A percentile compares a stretch with the other conserved stretches of the same genome.
These are phyloP conservation scores for Drosophila cyrtoloma DNA, from an alignment of 2,888 invertebrate genomes.

Conservation along the genomic window DNA sequence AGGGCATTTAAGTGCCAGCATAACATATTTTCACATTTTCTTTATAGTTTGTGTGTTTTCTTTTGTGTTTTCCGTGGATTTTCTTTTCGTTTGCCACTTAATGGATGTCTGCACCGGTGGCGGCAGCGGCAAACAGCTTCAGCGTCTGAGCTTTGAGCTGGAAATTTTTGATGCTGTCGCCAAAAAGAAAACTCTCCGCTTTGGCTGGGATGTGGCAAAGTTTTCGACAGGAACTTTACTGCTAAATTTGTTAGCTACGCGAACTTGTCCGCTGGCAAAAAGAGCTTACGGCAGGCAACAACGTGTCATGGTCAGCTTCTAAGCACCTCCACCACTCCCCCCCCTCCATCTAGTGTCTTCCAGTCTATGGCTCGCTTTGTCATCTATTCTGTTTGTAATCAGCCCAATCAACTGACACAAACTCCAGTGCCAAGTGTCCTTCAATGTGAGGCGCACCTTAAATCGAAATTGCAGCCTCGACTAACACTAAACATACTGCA, in stretches of 20 bases:
- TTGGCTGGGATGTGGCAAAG: slow-evolving; percentile 20
- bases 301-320: slow-evolving; percentile 39
- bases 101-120: slow-evolving; percentile 57
- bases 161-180: slow-evolving; percentile 39
- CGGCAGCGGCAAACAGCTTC: slow-evolving; percentile 22
- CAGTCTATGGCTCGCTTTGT: background rate
- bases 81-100: slow-evolving; percentile 44
- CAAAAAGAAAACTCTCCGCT: slow-evolving; percentile 26
- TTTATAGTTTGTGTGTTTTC: slow-evolving; percentile 4
- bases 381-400: slow-evolving; percentile 27
- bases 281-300: slow-evolving; percentile 20
- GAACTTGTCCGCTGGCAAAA: slow-evolving; percentile 15
- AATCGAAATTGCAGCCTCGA: slow-evolving; percentile 51
- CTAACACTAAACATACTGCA: slow-evolving; percentile 27
- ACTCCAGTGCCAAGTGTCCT: slow-evolving; percentile 26
- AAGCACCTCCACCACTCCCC: background rate
- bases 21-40: slow-evolving; percentile 4
- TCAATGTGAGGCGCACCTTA: slow-evolving; percentile 40
- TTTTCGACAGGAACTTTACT: slow-evolving; percentile 51
- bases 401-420: slow-evolving; percentile 39
- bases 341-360: background rate
- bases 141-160: slow-evolving; percentile 21
- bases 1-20: slow-evolving; percentile 27
- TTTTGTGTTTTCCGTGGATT: slow-evolving; percentile 9
- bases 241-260: slow-evolving; percentile 53